phyloP scores from a whole-genome alignment of 1,140 invertebrate genomes.

The Bombus polaris region DNA sequence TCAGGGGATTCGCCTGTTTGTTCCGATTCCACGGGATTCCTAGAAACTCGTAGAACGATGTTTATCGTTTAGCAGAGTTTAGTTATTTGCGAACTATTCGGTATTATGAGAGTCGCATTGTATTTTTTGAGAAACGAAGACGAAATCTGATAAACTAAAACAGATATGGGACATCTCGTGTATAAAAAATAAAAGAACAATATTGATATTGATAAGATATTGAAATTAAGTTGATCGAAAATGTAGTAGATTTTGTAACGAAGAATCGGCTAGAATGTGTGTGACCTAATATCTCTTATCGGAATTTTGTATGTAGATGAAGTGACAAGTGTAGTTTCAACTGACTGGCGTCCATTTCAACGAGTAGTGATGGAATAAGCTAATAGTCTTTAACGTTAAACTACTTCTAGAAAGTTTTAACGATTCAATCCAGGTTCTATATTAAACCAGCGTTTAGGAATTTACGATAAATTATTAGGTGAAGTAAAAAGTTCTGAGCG shows the following conservation, averaged over 20 bases:
- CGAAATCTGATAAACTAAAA: too few relatives aligned
- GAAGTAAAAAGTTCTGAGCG: too few relatives aligned
- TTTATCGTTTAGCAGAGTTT: background rate
- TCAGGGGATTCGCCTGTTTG: conserved; percentile 23
- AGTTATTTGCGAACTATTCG: background rate
- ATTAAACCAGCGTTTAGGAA: background rate
- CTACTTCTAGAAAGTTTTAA: background rate
- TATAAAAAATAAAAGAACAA: background rate
- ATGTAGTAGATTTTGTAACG: background rate
- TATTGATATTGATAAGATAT: background rate
- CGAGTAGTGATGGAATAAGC: background rate
- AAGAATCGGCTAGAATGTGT: background rate
- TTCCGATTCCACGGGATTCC: background rate
- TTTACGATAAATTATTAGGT: background rate
- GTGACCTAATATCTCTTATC: conserved; percentile 26
- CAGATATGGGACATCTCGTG: too few relatives aligned
- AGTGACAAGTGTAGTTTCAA: background rate
- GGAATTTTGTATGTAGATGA: background rate
- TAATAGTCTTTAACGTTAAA: background rate
- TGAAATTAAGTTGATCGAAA: background rate
- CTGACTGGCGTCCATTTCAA: background rate
- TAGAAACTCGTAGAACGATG: background rate
- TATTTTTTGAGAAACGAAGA: too few relatives aligned
- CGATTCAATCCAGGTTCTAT: background rate
- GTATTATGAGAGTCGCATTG: background rate